A percentile compares a stretch with the other conserved stretches of the same genome.
These are phyloP conservation scores for Jordanella pulchra DNA, from an alignment of 2,797 vertebrate genomes.

Conservation along the genomic window DNA sequence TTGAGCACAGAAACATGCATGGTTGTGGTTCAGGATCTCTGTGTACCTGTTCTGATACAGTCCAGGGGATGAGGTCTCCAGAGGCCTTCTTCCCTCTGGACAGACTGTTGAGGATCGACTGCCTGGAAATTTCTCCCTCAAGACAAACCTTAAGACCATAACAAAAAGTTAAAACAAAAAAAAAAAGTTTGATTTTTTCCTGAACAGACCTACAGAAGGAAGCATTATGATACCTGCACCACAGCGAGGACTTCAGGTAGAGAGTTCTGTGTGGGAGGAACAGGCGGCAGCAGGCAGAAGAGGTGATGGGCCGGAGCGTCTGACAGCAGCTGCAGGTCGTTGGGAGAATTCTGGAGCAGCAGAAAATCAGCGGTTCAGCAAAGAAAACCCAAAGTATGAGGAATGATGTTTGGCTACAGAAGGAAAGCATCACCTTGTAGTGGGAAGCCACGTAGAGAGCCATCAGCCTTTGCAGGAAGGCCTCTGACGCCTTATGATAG, in stretches of 20 bases:
- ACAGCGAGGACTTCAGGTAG: conserved; percentile 95
- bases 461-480: conserved; percentile 95
- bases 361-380: conserved; percentile 3
- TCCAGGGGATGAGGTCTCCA: conserved; percentile 98
- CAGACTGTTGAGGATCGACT: conserved; percentile 93
- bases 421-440: conserved; percentile 86
- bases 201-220: not conserved
- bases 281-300: conserved; percentile 94
- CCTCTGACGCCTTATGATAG: conserved; percentile 95
- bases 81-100: conserved; percentile 98
- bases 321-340: conserved; percentile 96
- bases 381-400: not conserved
- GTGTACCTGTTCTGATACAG: conserved; percentile 92
- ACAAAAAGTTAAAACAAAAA: not conserved
- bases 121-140: conserved; percentile 95
- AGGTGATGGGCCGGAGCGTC: conserved; percentile 98
- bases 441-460: conserved; percentile 97
- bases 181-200: not conserved
- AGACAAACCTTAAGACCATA: conserved; percentile 86
- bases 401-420: not conserved
- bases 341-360: conserved; percentile 90
- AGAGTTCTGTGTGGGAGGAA: conserved; percentile 93
- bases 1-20: not conserved
- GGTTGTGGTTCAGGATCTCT: not conserved
- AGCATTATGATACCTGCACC: conserved; percentile 83